Percentiles rank a stretch among this genome's conserved stretches.
Evolutionary conservation across 2,113 vertebrate species (phyloP).

Genomic region (Picathartes gymnocephalus): DNA sequence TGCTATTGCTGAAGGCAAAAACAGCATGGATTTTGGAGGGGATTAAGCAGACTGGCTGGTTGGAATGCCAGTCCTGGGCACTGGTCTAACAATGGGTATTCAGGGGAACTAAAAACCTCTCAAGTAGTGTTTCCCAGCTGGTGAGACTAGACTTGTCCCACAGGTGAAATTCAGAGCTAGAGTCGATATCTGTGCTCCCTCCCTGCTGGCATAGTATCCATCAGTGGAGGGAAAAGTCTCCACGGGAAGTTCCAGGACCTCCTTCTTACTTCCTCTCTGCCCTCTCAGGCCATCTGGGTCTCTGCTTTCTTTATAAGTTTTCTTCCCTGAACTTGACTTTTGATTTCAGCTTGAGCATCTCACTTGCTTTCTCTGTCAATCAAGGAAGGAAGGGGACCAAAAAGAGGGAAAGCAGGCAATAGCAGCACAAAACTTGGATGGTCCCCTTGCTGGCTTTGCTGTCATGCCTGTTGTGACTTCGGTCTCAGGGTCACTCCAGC

Average conservation of each 20-base stretch:
- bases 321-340: not conserved
- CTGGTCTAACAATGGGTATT: not conserved
- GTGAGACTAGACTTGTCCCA: not conserved
- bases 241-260: not conserved
- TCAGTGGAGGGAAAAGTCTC: not conserved
- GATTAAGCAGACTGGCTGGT: slow-evolving; percentile 45
- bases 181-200: not conserved
- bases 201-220: rapidly evolving
- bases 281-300: not conserved
- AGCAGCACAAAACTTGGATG: not conserved
- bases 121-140: not conserved
- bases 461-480: not conserved
- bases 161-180: not conserved
- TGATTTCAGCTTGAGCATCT: not conserved
- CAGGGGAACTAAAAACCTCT: not conserved
- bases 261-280: not conserved
- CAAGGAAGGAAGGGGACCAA: not conserved
- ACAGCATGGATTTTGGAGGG: slow-evolving; percentile 18
- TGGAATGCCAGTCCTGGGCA: slow-evolving; percentile 41
- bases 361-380: not conserved
- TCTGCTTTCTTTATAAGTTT: not conserved
- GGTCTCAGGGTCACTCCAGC: not conserved
- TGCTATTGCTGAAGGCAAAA: slow-evolving; percentile 42
- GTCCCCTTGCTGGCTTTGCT: not conserved
- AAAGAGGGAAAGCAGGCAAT: not conserved